Percentiles rank a stretch among this genome's conserved stretches.
Evolutionary conservation across 2,113 vertebrate species (phyloP).

Genomic region (Gulo gulo): DNA sequence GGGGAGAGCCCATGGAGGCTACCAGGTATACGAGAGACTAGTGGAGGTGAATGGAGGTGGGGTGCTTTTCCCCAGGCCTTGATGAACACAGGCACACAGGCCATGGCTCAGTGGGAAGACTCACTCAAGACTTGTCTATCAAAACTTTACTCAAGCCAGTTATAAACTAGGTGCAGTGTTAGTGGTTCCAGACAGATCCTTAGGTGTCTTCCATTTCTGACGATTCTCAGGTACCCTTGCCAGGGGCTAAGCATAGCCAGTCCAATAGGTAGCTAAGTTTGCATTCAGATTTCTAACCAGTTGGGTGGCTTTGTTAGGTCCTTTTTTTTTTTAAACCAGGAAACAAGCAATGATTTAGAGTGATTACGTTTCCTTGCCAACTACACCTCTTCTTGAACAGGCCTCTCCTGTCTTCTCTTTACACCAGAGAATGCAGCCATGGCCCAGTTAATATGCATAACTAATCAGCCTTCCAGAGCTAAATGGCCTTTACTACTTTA

Average conservation of each 20-base stretch:
- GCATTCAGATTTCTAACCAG: not conserved
- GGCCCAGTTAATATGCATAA: not conserved
- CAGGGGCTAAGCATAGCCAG: not conserved
- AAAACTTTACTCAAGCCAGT: not conserved
- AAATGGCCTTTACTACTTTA: not conserved
- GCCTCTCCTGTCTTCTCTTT: not conserved
- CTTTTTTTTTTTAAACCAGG: not conserved
- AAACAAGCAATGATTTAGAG: not conserved
- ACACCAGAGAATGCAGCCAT: not conserved
- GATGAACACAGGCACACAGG: not conserved
- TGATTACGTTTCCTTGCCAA: not conserved
- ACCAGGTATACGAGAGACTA: not conserved
- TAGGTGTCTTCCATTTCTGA: not conserved
- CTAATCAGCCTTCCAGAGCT: not conserved
- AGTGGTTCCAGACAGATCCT: not conserved
- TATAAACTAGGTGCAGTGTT: not conserved
- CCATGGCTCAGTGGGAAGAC: not conserved
- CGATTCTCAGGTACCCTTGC: not conserved
- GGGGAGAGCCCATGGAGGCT: not conserved
- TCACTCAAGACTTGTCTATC: not conserved
- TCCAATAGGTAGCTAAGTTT: not conserved
- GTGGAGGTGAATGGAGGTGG: not conserved
- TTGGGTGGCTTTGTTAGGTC: not conserved
- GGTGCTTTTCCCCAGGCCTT: not conserved
- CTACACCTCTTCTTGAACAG: not conserved